A percentile compares a stretch with the other conserved stretches of the same genome.
Conservation (phyloP, 1,140 invertebrate genomes). For the Lordiphosa stackelbergi region DNA sequence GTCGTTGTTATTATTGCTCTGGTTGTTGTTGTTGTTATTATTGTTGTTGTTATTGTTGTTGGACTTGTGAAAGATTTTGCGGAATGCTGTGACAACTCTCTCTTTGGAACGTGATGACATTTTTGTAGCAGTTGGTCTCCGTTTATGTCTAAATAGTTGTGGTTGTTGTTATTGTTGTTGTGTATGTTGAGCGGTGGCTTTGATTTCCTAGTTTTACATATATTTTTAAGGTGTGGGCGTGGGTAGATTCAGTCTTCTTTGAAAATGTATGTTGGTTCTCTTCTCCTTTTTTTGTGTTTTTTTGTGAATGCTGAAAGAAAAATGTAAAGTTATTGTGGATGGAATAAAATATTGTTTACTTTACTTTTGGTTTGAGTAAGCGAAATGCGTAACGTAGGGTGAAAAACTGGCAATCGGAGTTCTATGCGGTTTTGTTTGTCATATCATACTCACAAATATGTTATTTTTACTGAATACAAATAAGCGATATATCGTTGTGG, state of each 20-base stretch:
- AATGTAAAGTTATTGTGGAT: too few relatives aligned
- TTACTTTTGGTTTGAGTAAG: too few relatives aligned
- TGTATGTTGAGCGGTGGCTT: slow-evolving; percentile 34
- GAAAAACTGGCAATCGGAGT: too few relatives aligned
- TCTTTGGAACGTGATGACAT: slow-evolving; percentile 87
- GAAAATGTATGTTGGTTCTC: slow-evolving; percentile 1
- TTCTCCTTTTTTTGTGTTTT: not conserved
- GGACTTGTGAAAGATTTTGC: slow-evolving; percentile 83
- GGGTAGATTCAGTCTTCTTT: slow-evolving; percentile 51
- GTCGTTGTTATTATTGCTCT: slow-evolving; percentile 78
- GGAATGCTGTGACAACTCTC: slow-evolving; percentile 85
- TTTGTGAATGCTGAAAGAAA: too few relatives aligned
- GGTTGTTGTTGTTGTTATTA: slow-evolving; percentile 77
- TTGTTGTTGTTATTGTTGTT: slow-evolving; percentile 79
- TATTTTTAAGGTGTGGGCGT: slow-evolving; percentile 13
- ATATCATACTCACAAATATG: too few relatives aligned
- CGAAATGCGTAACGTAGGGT: too few relatives aligned
- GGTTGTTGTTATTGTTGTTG: slow-evolving; percentile 13
- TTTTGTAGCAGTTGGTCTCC: slow-evolving; percentile 23
- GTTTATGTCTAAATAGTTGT: slow-evolving; percentile 7
- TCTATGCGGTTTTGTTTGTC: too few relatives aligned
- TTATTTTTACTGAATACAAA: too few relatives aligned
- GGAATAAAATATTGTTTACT: too few relatives aligned
- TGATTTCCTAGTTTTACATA: slow-evolving; percentile 31
- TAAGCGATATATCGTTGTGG: too few relatives aligned